Evolutionary conservation across 2,888 invertebrate genomes (phyloP).

Genomic region (Scelioninae gen. 2): DNA sequence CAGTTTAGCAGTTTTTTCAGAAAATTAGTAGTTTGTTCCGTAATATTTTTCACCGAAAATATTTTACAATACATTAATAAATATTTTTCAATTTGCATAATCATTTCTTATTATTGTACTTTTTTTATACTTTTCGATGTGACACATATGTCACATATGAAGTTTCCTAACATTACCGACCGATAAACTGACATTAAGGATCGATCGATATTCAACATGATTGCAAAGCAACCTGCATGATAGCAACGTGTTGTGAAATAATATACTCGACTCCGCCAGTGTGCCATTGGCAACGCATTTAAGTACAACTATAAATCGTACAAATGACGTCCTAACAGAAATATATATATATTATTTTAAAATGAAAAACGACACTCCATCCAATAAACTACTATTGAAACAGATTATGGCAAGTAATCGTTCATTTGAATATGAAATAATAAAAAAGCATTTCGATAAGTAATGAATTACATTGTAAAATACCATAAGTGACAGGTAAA

Average conservation of each 20-base stretch:
- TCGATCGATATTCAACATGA: constrained; percentile 58
- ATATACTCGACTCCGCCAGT: constrained; percentile 44
- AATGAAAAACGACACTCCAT: constrained; percentile 23
- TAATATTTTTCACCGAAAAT: too few species aligned
- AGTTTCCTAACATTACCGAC: constrained; percentile 37
- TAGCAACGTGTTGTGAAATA: constrained; percentile 53
- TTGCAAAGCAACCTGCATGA: constrained; percentile 40
- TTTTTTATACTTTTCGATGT: not conserved
- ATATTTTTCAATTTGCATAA: too few species aligned
- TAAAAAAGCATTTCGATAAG: not conserved
- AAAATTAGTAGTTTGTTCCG: too few species aligned
- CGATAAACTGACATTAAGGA: constrained; percentile 3
- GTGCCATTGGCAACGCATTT: constrained; percentile 40
- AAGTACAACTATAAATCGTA: constrained; percentile 17
- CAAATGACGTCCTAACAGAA: not conserved
- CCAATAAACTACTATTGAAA: not conserved
- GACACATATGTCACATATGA: too few species aligned
- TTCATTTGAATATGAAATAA: not conserved
- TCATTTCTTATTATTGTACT: not conserved
- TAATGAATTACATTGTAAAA: too few species aligned
- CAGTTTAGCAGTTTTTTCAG: too few species aligned
- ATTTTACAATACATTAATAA: too few species aligned
- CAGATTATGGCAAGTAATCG: constrained; percentile 15
- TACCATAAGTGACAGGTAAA: too few species aligned
- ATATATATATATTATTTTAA: not conserved